Evolutionary conservation across 2,797 vertebrate species (phyloP).

Genomic region (Merluccius polli): DNA sequence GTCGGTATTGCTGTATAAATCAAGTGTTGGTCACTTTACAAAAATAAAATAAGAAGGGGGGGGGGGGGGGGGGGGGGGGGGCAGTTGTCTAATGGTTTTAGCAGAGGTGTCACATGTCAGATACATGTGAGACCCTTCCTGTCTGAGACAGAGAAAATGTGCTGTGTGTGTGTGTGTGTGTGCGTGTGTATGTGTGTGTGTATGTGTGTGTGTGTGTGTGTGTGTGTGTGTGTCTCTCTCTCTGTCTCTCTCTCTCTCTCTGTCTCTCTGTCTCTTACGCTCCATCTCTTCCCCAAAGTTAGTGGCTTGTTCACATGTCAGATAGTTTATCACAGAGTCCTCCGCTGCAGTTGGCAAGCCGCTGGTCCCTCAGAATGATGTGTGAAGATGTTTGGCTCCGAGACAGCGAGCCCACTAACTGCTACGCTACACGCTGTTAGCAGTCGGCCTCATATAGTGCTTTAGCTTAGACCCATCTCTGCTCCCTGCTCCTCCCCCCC

Average conservation of each 20-base stretch:
- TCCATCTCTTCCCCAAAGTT: slow-evolving; percentile 38
- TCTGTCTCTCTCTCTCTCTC: background rate
- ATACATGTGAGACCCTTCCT: slow-evolving; percentile 15
- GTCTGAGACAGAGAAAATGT: background rate
- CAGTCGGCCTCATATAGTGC: slow-evolving; percentile 5
- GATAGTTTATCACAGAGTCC: slow-evolving; percentile 53
- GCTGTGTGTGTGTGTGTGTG: background rate
- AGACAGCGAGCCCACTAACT: slow-evolving; percentile 43
- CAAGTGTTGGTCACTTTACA: slow-evolving; percentile 1
- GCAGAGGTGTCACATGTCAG: slow-evolving; percentile 73
- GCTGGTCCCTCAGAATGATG: slow-evolving; percentile 48
- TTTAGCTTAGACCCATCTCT: background rate
- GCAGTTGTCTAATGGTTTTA: slow-evolving; percentile 38
- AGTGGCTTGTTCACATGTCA: slow-evolving; percentile 61
- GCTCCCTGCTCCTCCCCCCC: background rate
- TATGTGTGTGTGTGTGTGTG: no score
- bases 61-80: background rate
- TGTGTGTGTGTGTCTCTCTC: background rate
- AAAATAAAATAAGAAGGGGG: background rate
- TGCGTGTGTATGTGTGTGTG: no score
- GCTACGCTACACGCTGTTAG: slow-evolving; percentile 26
- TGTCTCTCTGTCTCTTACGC: background rate
- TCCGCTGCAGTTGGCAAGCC: slow-evolving; percentile 34
- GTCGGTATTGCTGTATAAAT: background rate
- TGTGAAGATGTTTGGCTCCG: slow-evolving; percentile 45